Conservation (phyloP, 2,888 invertebrate species). For the Sympetrum striolatum region DNA sequence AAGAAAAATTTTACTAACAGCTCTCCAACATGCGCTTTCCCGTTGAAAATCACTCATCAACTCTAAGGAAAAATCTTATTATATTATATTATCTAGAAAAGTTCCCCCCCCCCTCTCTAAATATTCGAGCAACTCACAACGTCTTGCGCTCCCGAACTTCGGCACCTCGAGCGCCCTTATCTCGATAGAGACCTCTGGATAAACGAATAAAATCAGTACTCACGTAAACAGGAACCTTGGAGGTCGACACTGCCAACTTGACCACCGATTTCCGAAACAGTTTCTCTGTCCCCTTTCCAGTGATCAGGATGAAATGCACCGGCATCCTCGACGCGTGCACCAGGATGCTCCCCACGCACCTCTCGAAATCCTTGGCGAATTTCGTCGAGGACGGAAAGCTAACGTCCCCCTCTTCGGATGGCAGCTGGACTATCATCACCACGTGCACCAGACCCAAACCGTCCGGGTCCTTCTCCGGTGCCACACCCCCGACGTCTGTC, state of each 20-base stretch:
- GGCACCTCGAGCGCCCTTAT: too few relatives aligned
- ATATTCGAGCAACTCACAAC: too few relatives aligned
- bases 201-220: neutral
- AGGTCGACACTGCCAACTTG: neutral
- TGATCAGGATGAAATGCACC: neutral
- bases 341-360: neutral
- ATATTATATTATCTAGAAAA: too few relatives aligned
- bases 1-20: too few relatives aligned
- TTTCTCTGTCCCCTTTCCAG: neutral
- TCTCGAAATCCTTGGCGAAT: neutral
- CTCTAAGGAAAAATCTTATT: too few relatives aligned
- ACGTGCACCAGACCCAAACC: constrained; percentile 2
- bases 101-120: too few relatives aligned
- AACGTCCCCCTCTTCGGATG: constrained; percentile 13
- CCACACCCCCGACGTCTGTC: neutral
- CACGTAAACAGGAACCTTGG: constrained; percentile 21
- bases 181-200: too few relatives aligned
- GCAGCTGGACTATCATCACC: constrained; percentile 5
- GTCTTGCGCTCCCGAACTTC: too few relatives aligned
- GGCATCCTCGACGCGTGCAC: neutral
- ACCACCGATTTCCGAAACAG: constrained; percentile 17
- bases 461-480: neutral
- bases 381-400: neutral
- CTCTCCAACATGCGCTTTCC: too few relatives aligned
- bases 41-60: too few relatives aligned